phyloP scores from a whole-genome alignment of 2,797 vertebrate genomes.

The Hydrophis major region DNA sequence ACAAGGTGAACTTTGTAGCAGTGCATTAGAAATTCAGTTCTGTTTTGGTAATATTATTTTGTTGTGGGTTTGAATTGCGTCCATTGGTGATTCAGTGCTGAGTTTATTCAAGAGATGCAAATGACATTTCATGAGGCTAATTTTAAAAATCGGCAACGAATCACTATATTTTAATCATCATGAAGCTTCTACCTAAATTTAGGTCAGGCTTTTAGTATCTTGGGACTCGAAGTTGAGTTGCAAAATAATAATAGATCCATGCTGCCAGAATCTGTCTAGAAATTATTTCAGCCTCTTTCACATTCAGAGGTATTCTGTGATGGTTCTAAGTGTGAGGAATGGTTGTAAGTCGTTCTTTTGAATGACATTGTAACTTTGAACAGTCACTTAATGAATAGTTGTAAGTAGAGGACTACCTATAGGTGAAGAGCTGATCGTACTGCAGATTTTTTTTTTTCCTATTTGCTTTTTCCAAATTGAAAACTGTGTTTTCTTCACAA shows the following conservation, averaged over 20 bases:
- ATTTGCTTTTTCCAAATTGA: slow-evolving; percentile 68
- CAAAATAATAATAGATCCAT: slow-evolving; percentile 33
- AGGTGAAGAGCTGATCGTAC: slow-evolving; percentile 44
- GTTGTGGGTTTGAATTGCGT: slow-evolving; percentile 52
- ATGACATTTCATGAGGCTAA: slow-evolving; percentile 51
- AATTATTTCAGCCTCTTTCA: slow-evolving; percentile 33
- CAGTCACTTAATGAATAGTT: not conserved
- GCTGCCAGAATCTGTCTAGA: not conserved
- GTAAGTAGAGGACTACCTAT: not conserved
- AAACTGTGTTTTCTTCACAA: slow-evolving; percentile 72
- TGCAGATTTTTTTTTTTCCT: slow-evolving; percentile 56
- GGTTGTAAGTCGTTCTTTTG: not conserved
- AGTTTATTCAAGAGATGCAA: slow-evolving; percentile 63
- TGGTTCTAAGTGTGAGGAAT: not conserved
- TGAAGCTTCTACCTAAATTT: slow-evolving; percentile 35
- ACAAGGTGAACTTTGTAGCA: not conserved
- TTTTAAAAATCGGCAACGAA: slow-evolving; percentile 45
- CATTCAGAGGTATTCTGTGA: slow-evolving; percentile 21
- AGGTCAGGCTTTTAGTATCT: slow-evolving; percentile 41
- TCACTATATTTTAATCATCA: slow-evolving; percentile 47
- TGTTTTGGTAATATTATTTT: slow-evolving; percentile 52
- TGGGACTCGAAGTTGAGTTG: slow-evolving; percentile 40
- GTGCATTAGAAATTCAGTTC: slow-evolving; percentile 29
- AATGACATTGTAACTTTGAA: not conserved
- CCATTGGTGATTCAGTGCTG: slow-evolving; percentile 59